Base-by-base conservation (phyloP, 2,888 invertebrate genomes). In the Erebia ligea region DNA sequence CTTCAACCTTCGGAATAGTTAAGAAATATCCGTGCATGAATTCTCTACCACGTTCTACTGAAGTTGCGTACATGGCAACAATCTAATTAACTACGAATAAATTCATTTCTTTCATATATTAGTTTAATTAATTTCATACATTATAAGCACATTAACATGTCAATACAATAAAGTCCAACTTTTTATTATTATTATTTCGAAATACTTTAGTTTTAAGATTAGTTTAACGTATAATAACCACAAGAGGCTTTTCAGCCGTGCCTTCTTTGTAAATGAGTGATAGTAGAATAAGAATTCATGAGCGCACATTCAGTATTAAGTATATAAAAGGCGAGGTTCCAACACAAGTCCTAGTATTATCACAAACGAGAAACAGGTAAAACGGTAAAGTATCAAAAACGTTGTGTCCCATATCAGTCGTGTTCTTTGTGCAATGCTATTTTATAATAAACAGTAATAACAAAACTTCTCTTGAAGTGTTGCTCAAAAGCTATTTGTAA, bases 341-440 rank as follows among this genome's bases (percentile, higher is more conserved):
- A 88, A 90, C 82, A 82, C 84, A 88, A 86, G 77, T 76, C 72
- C 75, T 79, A 78, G 75, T 76, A 75, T 73, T 86, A 86, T 84
- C 84, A 87, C 81, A 89, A 89, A 87, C 84, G 84, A 89, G 86
- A 86, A 89, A 86, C 84, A 85, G 87, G 87, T 91, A 90, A 90
- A 90, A 89, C 79, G 88, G 88, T 82, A 89, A 91, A 89, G 88
- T 89, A 89, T 92, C 91, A 91, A 92, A 92, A 92, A 91, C 87
- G 84, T 90, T 92, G 92, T 91, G 92, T 92, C 92, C 92, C 92
- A 82, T 91, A 86, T 92, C 92, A 92, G 92, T 92, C 92, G 84
- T 88, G 86, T 88, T 87, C 87, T 92, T 92, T 91, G 92, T 92
- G 92, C 92, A 91, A 86, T 83, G 85, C 87, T 89, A 90, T 87